Evolutionary conservation across 2,888 invertebrate species (phyloP), one percentile per base, ranked within the genome.

Genomic region (Cryptus viduatorius): DNA sequence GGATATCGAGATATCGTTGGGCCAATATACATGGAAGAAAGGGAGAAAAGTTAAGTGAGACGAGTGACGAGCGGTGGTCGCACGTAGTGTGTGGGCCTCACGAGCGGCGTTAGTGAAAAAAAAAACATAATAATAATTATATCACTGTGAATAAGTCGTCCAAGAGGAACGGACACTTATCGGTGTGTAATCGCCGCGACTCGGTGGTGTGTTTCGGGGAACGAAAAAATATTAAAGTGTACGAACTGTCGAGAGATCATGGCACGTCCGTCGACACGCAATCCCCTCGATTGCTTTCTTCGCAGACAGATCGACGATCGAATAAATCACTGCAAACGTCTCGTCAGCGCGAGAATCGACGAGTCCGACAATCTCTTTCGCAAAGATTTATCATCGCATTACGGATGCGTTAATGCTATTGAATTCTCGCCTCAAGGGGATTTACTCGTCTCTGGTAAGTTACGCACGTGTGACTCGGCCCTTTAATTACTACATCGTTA

Each of bases 391-490:
- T 95, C 96, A 88, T 97, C 97, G 87, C 98, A 98, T 95, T 98
- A 96, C 95, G 98, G 98, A 91, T 99, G 98, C 95, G 98, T 99
- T 81, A 99, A 99, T 95, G 98, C 98, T 86, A 97, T 98, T 90
- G 98, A 98, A 94, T 99, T 98, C 95, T 98, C 98, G 73, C 95
- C 96, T 88, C 96, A 98, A 94, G 98, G 98, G 89, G 96, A 97
- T 94, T 96, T 96, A 90, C 95, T 99, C 86, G 96, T 97, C 89
- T 98, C 98, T 93, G 98, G 98, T 98, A 95, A 95, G 93, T 81
- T 5, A 16, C 53, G 42, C 67, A 78, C 77, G 77, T 78, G 59
- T 29, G 1, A 4, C 53, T 53, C 65, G 37, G 67, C 53, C 50
- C 67, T 69, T 64, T 53, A 59, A 59, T 53, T 8, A 37, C 8